Evolutionary conservation across 2,888 invertebrate genomes (phyloP), one percentile per base, ranked within the genome.

Genomic region (Dermolepida albohirtum): DNA sequence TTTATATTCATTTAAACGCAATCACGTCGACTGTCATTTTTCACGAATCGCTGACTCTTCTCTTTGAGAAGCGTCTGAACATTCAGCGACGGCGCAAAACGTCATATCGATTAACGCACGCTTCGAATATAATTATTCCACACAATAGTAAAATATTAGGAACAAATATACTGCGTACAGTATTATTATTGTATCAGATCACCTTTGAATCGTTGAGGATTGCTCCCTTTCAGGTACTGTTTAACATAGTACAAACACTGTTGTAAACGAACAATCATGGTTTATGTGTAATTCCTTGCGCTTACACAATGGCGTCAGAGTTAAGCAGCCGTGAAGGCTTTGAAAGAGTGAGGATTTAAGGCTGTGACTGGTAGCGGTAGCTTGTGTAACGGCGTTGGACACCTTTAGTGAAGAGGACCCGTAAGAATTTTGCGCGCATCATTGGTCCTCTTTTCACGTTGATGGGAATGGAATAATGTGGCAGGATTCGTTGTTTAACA

Each of bases 41-140:
- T 29, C 59, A 59, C 59, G 59, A 22, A 12, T 14, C 59, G 29
- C 29, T 59, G 44, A 27, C n/a, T 29, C 55, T 17, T 41, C 55
- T 55, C 12, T 55, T 29, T 2, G 2, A 54, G 39, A 29, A 47
- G 59, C 29, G 44, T 59, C 44, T 22, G 27, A 44, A 44, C 10
- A 43, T 12, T 27, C 29, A 22, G 59, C 17, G 44, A 59, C 29
- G 27, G 59, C 44, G 43, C 43, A 67, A 12, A 50, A 50, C 63
- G 68, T 68, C 70, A 51, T 66, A 68, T 59, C 68, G 54, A 71
- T 70, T 70, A 67, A 12, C 47, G 64, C 59, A 71, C 64, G 71
- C 70, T 64, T 54, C 68, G 57, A 59, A 14, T 12, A 44, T 17
- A 54, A 54, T 54, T 54, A 39, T 44, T 59, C 44, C 54, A 54